Conservation (phyloP, 2,888 invertebrate species). For the Cerceris ruficornis region DNA sequence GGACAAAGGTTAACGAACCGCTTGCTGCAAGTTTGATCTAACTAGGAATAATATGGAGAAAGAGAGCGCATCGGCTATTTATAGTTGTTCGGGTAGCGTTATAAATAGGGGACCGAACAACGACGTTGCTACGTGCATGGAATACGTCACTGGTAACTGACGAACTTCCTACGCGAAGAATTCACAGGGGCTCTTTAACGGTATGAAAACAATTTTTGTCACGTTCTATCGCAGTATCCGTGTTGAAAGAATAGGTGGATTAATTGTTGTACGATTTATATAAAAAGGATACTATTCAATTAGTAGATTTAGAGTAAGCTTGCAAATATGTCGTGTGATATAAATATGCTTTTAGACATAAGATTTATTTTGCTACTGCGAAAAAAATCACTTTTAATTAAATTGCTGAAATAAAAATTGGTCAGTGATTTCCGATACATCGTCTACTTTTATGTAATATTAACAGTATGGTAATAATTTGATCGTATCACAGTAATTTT, state of each 20-base stretch:
- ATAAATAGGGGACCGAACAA: slow-evolving; percentile 8
- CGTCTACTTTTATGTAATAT: no score
- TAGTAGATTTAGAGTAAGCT: no score
- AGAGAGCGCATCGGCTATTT: slow-evolving; percentile 2
- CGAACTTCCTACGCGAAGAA: slow-evolving; percentile 3
- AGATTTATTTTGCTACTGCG: no score
- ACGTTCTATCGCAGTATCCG: no score
- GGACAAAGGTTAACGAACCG: neutral
- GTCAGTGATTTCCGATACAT: no score
- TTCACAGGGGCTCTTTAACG: neutral
- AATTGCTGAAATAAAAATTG: no score
- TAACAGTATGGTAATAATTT: no score
- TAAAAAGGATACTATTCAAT: neutral
- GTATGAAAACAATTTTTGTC: neutral
- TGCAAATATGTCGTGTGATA: no score
- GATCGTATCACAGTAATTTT: no score
- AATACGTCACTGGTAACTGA: slow-evolving; percentile 7
- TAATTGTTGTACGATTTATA: neutral
- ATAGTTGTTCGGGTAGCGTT: slow-evolving; percentile 6
- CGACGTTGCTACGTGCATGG: neutral
- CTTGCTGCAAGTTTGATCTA: neutral
- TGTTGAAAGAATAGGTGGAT: no score
- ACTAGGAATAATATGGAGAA: slow-evolving; percentile 9
- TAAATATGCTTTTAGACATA: no score
- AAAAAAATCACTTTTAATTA: no score